Evolutionary conservation across 1,140 invertebrate genomes (phyloP).

Genomic region (Marisa cornuarietis): DNA sequence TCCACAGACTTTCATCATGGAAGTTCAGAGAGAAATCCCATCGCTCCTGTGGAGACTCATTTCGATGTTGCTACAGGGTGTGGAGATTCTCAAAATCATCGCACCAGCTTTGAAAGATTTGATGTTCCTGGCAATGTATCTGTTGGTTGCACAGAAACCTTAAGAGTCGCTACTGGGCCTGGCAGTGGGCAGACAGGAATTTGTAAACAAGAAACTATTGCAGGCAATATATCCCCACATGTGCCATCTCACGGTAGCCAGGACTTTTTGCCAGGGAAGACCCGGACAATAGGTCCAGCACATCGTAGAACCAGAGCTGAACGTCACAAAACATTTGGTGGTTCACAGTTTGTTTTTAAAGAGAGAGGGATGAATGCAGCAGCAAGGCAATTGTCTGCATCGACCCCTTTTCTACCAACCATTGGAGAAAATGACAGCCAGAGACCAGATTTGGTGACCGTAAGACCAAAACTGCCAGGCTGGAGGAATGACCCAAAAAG

Average conservation of each 20-base stretch:
- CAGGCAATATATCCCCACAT: too few species aligned
- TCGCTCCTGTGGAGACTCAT: constrained; percentile 49
- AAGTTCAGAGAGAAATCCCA: constrained; percentile 18
- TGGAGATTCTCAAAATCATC: neutral
- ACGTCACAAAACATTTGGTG: constrained; percentile 12
- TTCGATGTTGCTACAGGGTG: constrained; percentile 37
- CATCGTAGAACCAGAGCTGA: constrained; percentile 12
- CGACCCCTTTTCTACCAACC: constrained; percentile 7
- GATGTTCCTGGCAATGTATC: neutral
- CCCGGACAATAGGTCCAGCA: too few species aligned
- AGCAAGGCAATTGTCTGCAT: constrained; percentile 14
- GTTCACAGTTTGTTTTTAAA: constrained; percentile 8
- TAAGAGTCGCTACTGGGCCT: neutral
- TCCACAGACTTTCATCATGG: constrained; percentile 51
- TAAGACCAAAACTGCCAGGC: neutral
- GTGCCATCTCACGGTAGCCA: too few species aligned
- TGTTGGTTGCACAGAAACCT: neutral
- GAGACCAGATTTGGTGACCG: neutral
- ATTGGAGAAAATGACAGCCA: neutral
- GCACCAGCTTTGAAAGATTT: constrained; percentile 34
- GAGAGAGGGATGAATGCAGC: constrained; percentile 20
- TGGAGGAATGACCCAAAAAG: neutral
- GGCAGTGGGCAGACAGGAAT: too few species aligned
- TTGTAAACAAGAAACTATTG: too few species aligned
- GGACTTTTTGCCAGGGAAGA: too few species aligned